Conservation (phyloP, 2,113 vertebrate genomes). For the Theristicus caerulescens region DNA sequence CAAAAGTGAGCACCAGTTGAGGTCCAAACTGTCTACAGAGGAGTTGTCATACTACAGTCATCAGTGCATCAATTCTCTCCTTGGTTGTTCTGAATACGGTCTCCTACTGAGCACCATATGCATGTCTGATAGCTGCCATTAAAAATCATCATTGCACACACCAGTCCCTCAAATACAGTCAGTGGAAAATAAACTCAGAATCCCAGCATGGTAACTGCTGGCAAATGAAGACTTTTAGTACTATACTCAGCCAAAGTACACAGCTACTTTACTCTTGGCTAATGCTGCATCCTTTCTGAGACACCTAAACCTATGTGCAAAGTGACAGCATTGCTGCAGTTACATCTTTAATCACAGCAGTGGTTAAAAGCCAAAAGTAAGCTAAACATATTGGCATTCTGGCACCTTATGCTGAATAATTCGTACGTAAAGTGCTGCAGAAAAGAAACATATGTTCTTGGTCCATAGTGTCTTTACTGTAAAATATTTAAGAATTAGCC, state of each 20-base stretch:
- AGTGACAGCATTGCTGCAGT: slow-evolving; percentile 51
- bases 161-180: slow-evolving; percentile 32
- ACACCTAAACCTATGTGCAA: slow-evolving; percentile 44
- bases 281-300: slow-evolving; percentile 21
- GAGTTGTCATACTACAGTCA: not conserved
- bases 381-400: slow-evolving; percentile 71
- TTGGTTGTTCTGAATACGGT: not conserved
- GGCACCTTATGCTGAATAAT: slow-evolving; percentile 72
- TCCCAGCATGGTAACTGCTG: slow-evolving; percentile 49
- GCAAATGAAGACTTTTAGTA: slow-evolving; percentile 43
- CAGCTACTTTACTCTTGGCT: slow-evolving; percentile 52
- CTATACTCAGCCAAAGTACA: slow-evolving; percentile 52
- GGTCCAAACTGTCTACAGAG: not conserved
- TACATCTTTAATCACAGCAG: slow-evolving; percentile 72
- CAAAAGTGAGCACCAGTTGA: not conserved
- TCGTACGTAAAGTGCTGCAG: slow-evolving; percentile 63
- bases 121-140: slow-evolving; percentile 62
- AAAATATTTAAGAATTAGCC: slow-evolving; percentile 60
- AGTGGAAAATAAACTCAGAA: slow-evolving; percentile 54
- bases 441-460: slow-evolving; percentile 73
- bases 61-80: slow-evolving; percentile 51
- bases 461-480: slow-evolving; percentile 49
- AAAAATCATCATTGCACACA: slow-evolving; percentile 60
- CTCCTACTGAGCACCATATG: slow-evolving; percentile 60
- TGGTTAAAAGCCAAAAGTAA: slow-evolving; percentile 71